These are phyloP conservation scores for Brachypterus glaber DNA, from an alignment of 2,888 invertebrate species.

Conservation along the genomic window DNA sequence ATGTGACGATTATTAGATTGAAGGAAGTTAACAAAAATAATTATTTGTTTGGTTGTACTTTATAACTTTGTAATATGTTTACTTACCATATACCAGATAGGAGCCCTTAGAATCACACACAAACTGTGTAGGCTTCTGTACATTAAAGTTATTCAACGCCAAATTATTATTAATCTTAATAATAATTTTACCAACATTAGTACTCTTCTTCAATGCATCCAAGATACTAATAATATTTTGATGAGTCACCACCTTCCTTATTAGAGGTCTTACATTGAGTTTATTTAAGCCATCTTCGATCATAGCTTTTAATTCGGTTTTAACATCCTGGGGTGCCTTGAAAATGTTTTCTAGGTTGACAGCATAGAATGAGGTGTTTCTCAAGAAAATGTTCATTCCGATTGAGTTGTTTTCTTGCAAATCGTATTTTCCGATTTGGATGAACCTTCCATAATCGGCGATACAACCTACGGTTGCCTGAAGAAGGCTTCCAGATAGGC, in stretches of 20 bases:
- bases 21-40: background rate
- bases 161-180: conserved; percentile 32
- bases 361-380: conserved; percentile 69
- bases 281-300: conserved; percentile 54
- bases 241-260: conserved; percentile 51
- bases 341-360: conserved; percentile 65
- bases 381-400: conserved; percentile 66
- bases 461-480: conserved; percentile 57
- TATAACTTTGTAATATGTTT: background rate
- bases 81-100: conserved; percentile 36
- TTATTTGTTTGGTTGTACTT: no score
- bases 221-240: conserved; percentile 61
- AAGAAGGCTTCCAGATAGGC: conserved; percentile 81
- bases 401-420: conserved; percentile 56
- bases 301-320: conserved; percentile 46
- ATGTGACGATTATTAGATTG: background rate
- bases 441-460: conserved; percentile 55
- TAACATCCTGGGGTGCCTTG: conserved; percentile 43
- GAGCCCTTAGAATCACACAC: conserved; percentile 34
- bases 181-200: conserved; percentile 33
- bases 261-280: conserved; percentile 60
- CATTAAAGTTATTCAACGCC: conserved; percentile 32
- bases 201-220: conserved; percentile 31
- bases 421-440: conserved; percentile 82
- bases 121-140: conserved; percentile 32